Evolutionary conservation across 2,888 invertebrate species (phyloP).

Genomic region (Idaea dimidiata): DNA sequence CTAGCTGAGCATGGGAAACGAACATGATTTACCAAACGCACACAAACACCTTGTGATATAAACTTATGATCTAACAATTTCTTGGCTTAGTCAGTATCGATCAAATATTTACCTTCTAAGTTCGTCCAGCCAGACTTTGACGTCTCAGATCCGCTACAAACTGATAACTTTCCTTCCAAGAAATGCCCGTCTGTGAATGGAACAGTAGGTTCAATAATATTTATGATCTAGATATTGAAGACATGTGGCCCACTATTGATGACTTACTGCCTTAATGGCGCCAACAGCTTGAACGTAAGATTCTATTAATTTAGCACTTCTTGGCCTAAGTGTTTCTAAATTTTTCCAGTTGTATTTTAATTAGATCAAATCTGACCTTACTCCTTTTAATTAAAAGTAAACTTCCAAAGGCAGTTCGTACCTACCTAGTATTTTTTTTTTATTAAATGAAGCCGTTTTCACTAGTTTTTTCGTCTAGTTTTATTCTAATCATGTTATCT

Average conservation of each 20-base stretch:
- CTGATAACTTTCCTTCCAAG: slow-evolving; percentile 2
- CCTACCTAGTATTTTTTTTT: not conserved
- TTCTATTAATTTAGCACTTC: not conserved
- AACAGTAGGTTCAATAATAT: not conserved
- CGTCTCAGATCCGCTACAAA: not conserved
- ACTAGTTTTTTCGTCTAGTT: not conserved
- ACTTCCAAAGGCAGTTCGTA: not conserved
- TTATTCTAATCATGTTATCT: not conserved
- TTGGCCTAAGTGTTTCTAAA: not conserved
- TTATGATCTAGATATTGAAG: slow-evolving; percentile 31
- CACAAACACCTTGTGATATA: not conserved
- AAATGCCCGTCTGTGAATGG: slow-evolving; percentile 3
- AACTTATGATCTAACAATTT: not conserved
- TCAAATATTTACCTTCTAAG: not conserved
- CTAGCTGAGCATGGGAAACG: too few relatives aligned
- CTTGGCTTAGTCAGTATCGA: not conserved
- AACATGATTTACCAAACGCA: not conserved
- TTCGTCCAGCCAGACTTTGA: not conserved
- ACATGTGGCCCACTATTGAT: slow-evolving; percentile 54
- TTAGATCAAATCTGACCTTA: not conserved
- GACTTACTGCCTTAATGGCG: slow-evolving; percentile 51
- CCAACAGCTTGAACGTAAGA: slow-evolving; percentile 24
- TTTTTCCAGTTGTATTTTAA: not conserved
- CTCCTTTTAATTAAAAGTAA: not conserved
- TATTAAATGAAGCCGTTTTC: not conserved